These are phyloP conservation scores for Ispidina picta DNA, from an alignment of 2,797 vertebrate genomes.

Conservation along the genomic window DNA sequence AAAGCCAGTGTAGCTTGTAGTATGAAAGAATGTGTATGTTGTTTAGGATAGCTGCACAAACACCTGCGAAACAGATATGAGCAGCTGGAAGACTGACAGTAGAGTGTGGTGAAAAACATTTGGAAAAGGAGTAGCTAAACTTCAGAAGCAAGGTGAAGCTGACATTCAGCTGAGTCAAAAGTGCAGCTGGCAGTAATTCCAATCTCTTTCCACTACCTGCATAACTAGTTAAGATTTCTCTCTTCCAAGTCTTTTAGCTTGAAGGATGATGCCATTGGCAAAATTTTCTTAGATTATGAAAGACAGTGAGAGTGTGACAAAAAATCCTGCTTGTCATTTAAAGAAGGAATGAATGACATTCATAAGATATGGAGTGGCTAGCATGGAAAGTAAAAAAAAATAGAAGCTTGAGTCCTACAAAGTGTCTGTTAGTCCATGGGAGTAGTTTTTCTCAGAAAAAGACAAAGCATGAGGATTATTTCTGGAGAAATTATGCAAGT, in stretches of 20 bases:
- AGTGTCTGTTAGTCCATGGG: not conserved
- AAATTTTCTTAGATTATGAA: not conserved
- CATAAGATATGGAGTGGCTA: not conserved
- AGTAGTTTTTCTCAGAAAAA: not conserved
- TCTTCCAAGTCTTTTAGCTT: not conserved
- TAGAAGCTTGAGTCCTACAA: not conserved
- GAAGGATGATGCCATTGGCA: not conserved
- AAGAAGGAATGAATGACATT: not conserved
- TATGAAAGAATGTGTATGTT: not conserved
- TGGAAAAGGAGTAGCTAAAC: not conserved
- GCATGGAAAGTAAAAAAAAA: not conserved
- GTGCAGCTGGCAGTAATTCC: not conserved
- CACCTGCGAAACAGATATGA: not conserved
- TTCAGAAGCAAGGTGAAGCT: not conserved
- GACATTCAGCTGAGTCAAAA: not conserved
- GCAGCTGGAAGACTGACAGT: not conserved
- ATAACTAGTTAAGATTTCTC: not conserved
- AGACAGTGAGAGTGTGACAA: not conserved
- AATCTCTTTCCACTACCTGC: not conserved
- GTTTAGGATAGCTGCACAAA: not conserved
- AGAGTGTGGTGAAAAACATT: not conserved
- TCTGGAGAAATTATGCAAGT: not conserved
- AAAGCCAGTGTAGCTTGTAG: not conserved
- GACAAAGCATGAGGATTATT: not conserved
- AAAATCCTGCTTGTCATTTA: not conserved